These are phyloP conservation scores for Peromyscus californicus DNA, from an alignment of 2,113 vertebrate genomes.

Conservation along the genomic window DNA sequence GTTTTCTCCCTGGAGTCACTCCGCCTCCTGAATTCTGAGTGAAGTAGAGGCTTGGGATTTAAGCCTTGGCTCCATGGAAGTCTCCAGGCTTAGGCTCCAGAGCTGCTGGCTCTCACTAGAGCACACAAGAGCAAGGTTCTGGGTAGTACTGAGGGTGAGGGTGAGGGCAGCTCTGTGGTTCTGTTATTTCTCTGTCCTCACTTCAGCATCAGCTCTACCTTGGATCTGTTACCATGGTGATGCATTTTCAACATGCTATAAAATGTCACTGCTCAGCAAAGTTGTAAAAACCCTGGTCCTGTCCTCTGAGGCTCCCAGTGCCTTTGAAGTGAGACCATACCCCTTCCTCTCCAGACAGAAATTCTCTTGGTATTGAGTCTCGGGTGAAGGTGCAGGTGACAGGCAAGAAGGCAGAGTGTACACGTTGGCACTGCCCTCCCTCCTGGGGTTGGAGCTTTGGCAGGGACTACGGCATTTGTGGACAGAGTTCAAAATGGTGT, in stretches of 20 bases:
- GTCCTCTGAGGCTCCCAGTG: not conserved
- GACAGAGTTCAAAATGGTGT: not conserved
- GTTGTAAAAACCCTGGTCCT: not conserved
- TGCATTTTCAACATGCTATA: not conserved
- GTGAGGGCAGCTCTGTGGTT: not conserved
- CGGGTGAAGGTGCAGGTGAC: not conserved
- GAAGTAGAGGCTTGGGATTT: not conserved
- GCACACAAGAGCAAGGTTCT: not conserved
- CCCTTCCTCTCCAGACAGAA: not conserved
- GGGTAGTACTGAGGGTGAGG: not conserved
- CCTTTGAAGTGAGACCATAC: not conserved
- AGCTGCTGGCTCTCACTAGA: not conserved
- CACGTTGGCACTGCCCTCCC: not conserved
- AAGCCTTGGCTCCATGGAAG: rapidly evolving
- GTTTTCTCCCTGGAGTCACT: not conserved
- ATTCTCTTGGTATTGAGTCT: rapidly evolving
- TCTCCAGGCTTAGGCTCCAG: not conserved
- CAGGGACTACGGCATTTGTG: not conserved
- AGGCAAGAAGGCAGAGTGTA: not conserved
- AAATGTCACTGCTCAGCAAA: not conserved
- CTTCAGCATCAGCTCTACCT: not conserved
- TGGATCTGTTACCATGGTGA: not conserved
- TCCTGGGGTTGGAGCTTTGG: not conserved
- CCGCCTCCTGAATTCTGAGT: not conserved
- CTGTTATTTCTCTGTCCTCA: not conserved